Evolutionary conservation across 2,113 vertebrate species (phyloP), one percentile per base, ranked within the genome.

Genomic region (Podiceps cristatus): DNA sequence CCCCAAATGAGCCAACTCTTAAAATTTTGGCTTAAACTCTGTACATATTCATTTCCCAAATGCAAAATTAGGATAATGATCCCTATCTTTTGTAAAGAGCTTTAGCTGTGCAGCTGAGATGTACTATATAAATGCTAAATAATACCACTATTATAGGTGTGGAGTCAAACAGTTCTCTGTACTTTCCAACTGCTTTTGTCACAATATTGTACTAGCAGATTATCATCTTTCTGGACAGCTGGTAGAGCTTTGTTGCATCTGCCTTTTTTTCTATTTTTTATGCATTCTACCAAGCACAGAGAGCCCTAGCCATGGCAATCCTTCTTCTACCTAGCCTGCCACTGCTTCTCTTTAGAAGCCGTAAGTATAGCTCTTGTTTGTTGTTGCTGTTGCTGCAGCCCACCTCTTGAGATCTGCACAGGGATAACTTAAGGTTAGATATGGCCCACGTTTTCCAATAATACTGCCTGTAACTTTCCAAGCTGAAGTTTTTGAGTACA

Each of bases 11-110:
- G 77, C 80, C 55, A 88, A 40, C 63, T 83, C 31, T 76, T 72
- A 86, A 93, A 89, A 88, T 88, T 88, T 92, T 95, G 93, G 77
- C 90, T 85, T 93, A 86, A 83, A 67, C 4, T 82, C 55, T 74
- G 40, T 79, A 63, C 42, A 52, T 68, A 59, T 11, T 85, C 44
- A 53, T 91, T 94, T 94, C 72, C 69, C 63, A 88, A 88, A 92
- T 69, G 86, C 35, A 73, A 79, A 92, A 80, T 93, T 79, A 88
- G 78, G 71, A 86, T 90, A 96, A 86, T 83, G 50, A 93, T 92
- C 33, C 42, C 33, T 64, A 31, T 69, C 40, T 92, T 96, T 96
- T 92, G 62, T 31, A 83, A 93, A 88, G 59, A 80, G 63, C 77
- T 86, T 91, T 80, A 82, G 35, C 55, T 66, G 23, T 90, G 83